Conservation (phyloP, 2,888 invertebrate genomes). For the Ophraella communa region DNA sequence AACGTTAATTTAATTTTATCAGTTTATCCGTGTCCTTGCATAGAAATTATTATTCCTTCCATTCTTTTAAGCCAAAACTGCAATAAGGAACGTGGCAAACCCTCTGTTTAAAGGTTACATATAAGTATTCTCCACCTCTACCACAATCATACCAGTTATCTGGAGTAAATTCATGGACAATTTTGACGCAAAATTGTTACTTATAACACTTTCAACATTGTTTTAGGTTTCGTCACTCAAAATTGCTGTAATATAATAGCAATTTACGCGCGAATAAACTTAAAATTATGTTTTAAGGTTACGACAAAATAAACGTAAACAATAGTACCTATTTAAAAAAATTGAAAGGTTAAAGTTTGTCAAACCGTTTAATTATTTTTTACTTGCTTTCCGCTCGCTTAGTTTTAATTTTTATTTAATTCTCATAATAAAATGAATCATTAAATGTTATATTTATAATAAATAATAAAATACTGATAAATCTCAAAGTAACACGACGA, state of each 20-base stretch:
- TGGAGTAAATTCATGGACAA: neutral
- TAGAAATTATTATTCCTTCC: too few species aligned
- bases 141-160: neutral
- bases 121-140: neutral
- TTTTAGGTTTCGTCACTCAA: neutral
- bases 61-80: too few species aligned
- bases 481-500: neutral
- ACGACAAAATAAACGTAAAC: conserved; percentile 7
- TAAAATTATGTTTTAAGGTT: conserved; percentile 16
- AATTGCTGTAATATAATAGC: conserved; percentile 1
- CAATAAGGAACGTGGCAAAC: too few species aligned
- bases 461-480: too few species aligned
- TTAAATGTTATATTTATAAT: too few species aligned
- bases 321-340: conserved; percentile 9
- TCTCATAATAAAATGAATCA: neutral
- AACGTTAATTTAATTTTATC: too few species aligned
- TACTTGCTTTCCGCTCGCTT: neutral
- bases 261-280: conserved; percentile 18
- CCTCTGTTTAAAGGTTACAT: neutral
- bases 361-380: neutral
- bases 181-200: neutral
- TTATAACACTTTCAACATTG: neutral
- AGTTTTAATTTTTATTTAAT: neutral
- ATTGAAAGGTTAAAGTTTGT: neutral
- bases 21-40: too few species aligned